These are phyloP conservation scores for Oscheius onirici DNA, from an alignment of 2,888 invertebrate species.

Conservation along the genomic window DNA sequence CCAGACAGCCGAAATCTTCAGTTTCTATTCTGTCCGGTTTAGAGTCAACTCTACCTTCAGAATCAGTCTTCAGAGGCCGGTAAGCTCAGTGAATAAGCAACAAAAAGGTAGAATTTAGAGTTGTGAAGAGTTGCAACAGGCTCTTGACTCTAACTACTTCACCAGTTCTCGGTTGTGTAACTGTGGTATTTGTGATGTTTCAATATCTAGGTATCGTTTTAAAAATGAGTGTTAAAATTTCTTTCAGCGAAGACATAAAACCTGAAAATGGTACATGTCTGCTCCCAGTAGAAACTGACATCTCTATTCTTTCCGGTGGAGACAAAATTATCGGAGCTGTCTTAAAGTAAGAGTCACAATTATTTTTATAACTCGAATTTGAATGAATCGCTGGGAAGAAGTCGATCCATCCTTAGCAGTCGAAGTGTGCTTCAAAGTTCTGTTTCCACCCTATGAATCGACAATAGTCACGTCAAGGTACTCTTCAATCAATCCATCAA, in stretches of 20 bases:
- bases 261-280: slow-evolving; percentile 5
- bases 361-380: not conserved
- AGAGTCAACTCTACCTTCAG: no score
- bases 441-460: not conserved
- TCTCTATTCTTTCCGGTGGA: not conserved
- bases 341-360: not conserved
- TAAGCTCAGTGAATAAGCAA: no score
- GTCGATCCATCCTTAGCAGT: not conserved
- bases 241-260: not conserved
- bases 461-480: slow-evolving; percentile 12
- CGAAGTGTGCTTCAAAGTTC: not conserved
- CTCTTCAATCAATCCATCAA: not conserved
- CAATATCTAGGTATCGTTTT: not conserved
- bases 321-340: slow-evolving; percentile 1
- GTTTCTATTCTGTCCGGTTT: not conserved
- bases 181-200: slow-evolving; percentile 1
- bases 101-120: no score
- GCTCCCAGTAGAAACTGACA: not conserved
- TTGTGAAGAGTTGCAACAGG: no score
- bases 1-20: not conserved
- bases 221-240: no score
- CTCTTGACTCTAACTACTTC: no score
- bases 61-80: no score
- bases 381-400: not conserved
- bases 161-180: not conserved